phyloP scores from a whole-genome alignment of 1,140 invertebrate genomes.

The Eriosoma lanigerum region DNA sequence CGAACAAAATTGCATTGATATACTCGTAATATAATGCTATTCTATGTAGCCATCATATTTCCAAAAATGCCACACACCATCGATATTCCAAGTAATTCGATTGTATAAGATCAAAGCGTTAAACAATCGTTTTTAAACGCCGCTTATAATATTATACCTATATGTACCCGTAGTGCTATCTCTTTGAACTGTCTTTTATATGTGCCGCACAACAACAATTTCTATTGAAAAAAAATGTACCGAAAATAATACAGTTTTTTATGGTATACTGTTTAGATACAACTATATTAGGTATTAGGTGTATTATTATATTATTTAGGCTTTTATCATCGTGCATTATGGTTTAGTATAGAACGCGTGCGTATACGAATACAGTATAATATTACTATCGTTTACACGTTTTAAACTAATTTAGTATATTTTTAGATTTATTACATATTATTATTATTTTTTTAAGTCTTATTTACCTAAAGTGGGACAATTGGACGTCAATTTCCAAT shows the following conservation, averaged over 20 bases:
- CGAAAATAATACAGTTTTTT: neutral
- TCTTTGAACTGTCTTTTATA: neutral
- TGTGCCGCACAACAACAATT: neutral
- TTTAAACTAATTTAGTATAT: no score
- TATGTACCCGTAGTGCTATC: neutral
- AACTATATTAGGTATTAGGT: no score
- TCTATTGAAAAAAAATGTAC: neutral
- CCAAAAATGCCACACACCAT: constrained; percentile 18
- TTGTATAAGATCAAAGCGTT: constrained; percentile 16
- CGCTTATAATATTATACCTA: neutral
- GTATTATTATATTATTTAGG: no score
- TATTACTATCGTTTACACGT: no score
- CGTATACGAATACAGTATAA: no score
- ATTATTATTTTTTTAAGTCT: no score
- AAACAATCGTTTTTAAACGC: neutral
- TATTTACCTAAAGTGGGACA: no score
- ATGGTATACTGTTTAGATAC: neutral
- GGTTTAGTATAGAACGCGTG: no score
- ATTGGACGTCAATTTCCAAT: no score
- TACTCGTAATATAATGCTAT: no score
- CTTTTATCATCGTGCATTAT: no score
- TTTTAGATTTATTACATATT: no score
- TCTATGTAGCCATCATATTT: neutral
- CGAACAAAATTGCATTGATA: neutral
- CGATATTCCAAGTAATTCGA: neutral